Evolutionary conservation across 2,888 invertebrate species (phyloP).

Genomic region (Clusia tigrina): DNA sequence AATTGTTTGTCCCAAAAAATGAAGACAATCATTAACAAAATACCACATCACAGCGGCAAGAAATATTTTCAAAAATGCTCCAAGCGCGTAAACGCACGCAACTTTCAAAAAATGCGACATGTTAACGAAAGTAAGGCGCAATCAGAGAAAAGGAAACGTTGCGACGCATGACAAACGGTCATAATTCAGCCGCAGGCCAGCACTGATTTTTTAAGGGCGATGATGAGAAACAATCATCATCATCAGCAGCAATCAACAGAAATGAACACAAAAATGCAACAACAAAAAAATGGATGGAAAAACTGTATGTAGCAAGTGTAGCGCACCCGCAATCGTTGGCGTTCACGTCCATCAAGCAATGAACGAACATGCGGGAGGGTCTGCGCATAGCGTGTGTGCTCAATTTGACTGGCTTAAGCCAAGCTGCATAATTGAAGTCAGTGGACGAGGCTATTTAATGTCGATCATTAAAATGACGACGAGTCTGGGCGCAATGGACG

Average conservation of each 20-base stretch:
- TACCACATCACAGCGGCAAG: slow-evolving; percentile 1
- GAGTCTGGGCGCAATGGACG: slow-evolving; percentile 5
- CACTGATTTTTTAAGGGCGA: slow-evolving; percentile 19
- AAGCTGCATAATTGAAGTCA: slow-evolving; percentile 19
- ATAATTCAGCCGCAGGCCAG: slow-evolving; percentile 35
- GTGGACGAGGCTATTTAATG: slow-evolving; percentile 28
- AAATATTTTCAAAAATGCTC: slow-evolving; percentile 16
- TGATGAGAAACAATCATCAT: slow-evolving; percentile 32
- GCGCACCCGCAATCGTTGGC: slow-evolving; percentile 3
- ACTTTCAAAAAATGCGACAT: slow-evolving; percentile 33
- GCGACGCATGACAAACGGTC: slow-evolving; percentile 39
- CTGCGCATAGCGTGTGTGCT: slow-evolving; percentile 27
- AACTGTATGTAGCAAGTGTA: slow-evolving; percentile 3
- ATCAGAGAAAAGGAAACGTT: slow-evolving; percentile 13
- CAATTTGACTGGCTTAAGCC: slow-evolving; percentile 17
- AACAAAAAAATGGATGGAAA: background rate
- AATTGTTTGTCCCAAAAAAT: slow-evolving; percentile 40
- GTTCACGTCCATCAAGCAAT: slow-evolving; percentile 1
- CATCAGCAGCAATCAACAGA: background rate
- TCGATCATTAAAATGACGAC: slow-evolving; percentile 27
- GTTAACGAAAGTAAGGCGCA: slow-evolving; percentile 30
- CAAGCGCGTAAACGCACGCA: slow-evolving; percentile 35
- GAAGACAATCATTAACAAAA: slow-evolving; percentile 30
- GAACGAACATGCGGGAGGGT: slow-evolving; percentile 25
- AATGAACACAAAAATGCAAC: slow-evolving; percentile 1